phyloP scores from a whole-genome alignment of 1,140 invertebrate genomes.

The Globodera ellingtonae region DNA sequence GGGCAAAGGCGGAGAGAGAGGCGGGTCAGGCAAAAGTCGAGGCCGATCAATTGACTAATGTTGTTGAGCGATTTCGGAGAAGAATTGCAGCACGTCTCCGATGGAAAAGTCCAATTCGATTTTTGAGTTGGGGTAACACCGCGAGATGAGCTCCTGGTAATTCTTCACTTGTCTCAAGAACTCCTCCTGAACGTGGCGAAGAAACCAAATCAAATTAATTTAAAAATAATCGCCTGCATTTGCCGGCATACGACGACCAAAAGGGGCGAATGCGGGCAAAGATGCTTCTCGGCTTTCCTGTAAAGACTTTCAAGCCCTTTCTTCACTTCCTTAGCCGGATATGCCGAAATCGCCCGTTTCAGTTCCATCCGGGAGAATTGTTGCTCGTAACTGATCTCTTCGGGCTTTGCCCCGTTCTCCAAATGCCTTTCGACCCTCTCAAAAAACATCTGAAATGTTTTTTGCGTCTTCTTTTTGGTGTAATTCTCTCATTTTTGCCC shows the following conservation, averaged over 20 bases:
- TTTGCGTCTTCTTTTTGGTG: neutral
- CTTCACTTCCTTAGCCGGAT: slow-evolving; percentile 92
- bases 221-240: slow-evolving; percentile 77
- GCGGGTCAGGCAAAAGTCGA: neutral
- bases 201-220: slow-evolving; percentile 16
- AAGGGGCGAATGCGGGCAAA: slow-evolving; percentile 90
- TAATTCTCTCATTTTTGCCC: slow-evolving; percentile 56
- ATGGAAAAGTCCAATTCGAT: slow-evolving; percentile 94
- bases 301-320: slow-evolving; percentile 91
- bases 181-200: slow-evolving; percentile 73
- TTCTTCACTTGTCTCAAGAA: slow-evolving; percentile 95
- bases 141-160: slow-evolving; percentile 86
- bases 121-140: slow-evolving; percentile 93
- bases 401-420: slow-evolving; percentile 87
- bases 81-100: slow-evolving; percentile 90
- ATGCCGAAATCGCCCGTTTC: slow-evolving; percentile 89
- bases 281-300: slow-evolving; percentile 93
- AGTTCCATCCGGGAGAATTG: slow-evolving; percentile 95
- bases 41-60: slow-evolving; percentile 70
- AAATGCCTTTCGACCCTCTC: slow-evolving; percentile 89
- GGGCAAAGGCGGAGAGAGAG: neutral
- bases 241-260: slow-evolving; percentile 96
- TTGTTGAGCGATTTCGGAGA: slow-evolving; percentile 95
- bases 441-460: slow-evolving; percentile 71
- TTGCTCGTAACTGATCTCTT: slow-evolving; percentile 95